Evolutionary conservation across 1,140 invertebrate genomes (phyloP), one percentile per base, ranked within the genome.

Genomic region (Holotrichia oblita): DNA sequence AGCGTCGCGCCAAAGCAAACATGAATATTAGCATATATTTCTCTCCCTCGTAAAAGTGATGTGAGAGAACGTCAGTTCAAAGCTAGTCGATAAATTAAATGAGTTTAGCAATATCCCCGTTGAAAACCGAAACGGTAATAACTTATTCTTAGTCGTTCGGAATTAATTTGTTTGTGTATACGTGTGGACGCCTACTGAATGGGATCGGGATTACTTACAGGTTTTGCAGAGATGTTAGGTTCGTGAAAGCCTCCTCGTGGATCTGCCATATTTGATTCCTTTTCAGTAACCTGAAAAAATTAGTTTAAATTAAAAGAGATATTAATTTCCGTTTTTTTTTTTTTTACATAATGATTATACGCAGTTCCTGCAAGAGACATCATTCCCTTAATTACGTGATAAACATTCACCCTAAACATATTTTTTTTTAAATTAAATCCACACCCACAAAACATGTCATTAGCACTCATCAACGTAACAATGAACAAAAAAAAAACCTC

Each of bases 181-280:
- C n/a, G n/a, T n/a, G n/a, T n/a, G n/a, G n/a, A n/a, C n/a, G n/a
- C 27, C 27, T 34, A 34, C 27, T 55, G 6, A 17, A 55, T 44
- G 42, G 42, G 40, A n/a, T 17, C 6, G 14, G 17, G 9, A 74
- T 81, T 89, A 93, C 93, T 93, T 89, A 94, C 93, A 94, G 85
- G 81, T 93, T 88, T 88, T 89, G 89, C 81, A 94, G 87, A 79
- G 89, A 90, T 78, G 89, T 90, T 79, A 94, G 86, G 87, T 92
- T 92, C 77, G 86, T 85, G 83, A 94, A 93, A 27, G 92, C 92
- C 55, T 91, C 87, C 77, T 90, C 89, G 79, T 92, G 89, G 82
- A 94, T 92, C 80, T 87, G 86, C 79, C 87, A 88, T 80, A 94
- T 90, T 87, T 90, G 90, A 88, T 93, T 93, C 82, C 92, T 88